Base-by-base conservation (phyloP, 2,797 vertebrate genomes). In the Arnoldichthys spilopterus region DNA sequence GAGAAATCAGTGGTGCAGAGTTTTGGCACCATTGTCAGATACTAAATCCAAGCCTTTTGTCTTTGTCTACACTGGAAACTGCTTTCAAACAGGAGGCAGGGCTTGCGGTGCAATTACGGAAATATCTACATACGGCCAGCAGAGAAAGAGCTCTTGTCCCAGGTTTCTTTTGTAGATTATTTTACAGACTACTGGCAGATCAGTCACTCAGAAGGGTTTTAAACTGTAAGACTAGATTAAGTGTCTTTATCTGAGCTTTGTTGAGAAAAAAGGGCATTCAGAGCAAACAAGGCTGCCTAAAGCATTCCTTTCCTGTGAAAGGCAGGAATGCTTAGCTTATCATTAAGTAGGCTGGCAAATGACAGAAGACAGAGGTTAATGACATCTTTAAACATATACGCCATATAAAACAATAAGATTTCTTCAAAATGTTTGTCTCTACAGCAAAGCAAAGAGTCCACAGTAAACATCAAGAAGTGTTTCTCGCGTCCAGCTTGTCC, bases 401-500 rank as follows among this genome's bases (percentile, higher is more conserved):
- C 13, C 26, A 34, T 20, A 24, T 8, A 59, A 62, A 74, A 62
- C 45, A 58, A 13, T 74, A 56, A 37, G 37, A 74, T 53, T 67
- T 64, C 73, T 76, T 70, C 13, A 7, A 81, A 63, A 59, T 79
- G 62, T 89, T 82, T 91, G 84, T 92, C 86, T 90, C 79, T 69
- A 79, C 89, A 94, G 93, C 88, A 91, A n/a, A 86, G 81, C 30
- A 69, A 85, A 80, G 87, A 86, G 76, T 82, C 85, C 9, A 77
- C 83, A n/a, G 74, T 86, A 81, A 81, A 89, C 22, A 76, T 75
- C 79, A 93, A 92, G 84, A 98, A 93, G 91, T 94, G 92, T 83
- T 99, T 99, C 92, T 95, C 95, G 1, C 94, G 96, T 72, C 98
- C 97, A 0, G 93, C 96, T 51, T 90, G 95, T 83, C 98, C 98